Conservation (phyloP, 2,113 vertebrate species). For the Hippoglossus stenolepis region DNA sequence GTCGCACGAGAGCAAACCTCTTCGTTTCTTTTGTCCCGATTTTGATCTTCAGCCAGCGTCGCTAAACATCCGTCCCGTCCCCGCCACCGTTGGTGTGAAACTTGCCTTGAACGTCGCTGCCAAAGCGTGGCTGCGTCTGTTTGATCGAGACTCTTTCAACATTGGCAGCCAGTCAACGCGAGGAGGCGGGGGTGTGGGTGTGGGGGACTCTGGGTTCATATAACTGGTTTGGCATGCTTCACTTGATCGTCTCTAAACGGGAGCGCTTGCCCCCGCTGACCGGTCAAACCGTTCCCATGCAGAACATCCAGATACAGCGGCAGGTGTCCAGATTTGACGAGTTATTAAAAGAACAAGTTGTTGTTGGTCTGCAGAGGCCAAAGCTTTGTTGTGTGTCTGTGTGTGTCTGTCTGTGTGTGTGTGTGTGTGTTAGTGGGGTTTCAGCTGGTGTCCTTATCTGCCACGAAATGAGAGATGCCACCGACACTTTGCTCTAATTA, state of each 20-base stretch:
- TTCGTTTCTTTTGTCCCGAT: conserved; percentile 7
- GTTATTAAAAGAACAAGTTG: conserved; percentile 1
- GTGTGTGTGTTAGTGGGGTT: background rate
- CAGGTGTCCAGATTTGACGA: conserved; percentile 48
- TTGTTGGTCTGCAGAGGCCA: too few relatives aligned
- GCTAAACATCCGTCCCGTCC: conserved; percentile 21
- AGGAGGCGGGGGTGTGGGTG: background rate
- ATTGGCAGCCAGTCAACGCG: conserved; percentile 16
- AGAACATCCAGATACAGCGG: conserved; percentile 14
- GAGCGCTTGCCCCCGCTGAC: conserved; percentile 24
- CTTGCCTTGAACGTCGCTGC: conserved; percentile 32
- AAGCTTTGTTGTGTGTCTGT: too few relatives aligned
- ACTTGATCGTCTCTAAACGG: conserved; percentile 53
- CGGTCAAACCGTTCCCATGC: conserved; percentile 58
- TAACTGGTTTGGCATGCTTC: conserved; percentile 62
- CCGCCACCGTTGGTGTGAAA: conserved; percentile 30
- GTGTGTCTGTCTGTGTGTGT: too few relatives aligned
- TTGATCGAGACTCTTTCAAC: too few relatives aligned
- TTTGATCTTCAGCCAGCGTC: conserved; percentile 23
- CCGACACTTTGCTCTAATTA: conserved; percentile 65
- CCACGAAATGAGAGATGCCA: conserved; percentile 43
- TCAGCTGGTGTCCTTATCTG: conserved; percentile 60
- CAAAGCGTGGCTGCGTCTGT: conserved; percentile 48
- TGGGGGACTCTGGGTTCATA: conserved; percentile 40
- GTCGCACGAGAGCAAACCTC: background rate